A percentile compares a stretch with the other conserved stretches of the same genome.
phyloP scores from a whole-genome alignment of 2,797 vertebrate species.

The Morus bassanus region DNA sequence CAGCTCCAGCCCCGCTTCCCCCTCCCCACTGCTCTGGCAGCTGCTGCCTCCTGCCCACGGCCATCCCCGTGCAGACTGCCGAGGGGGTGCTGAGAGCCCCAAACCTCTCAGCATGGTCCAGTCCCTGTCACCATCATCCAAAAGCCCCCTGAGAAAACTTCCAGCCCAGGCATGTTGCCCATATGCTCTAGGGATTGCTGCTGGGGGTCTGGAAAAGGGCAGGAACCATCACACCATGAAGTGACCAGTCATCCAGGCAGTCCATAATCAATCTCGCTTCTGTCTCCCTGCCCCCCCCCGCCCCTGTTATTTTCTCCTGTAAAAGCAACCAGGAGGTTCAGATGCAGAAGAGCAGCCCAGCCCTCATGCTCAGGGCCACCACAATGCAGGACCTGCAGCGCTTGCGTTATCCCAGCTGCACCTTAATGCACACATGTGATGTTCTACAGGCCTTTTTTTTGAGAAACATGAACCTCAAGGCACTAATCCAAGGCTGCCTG shows the following conservation, averaged over 20 bases:
- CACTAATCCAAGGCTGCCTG: background rate
- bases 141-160: background rate
- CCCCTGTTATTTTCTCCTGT: background rate
- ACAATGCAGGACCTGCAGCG: background rate
- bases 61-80: fast-evolving
- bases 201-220: background rate
- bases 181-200: background rate
- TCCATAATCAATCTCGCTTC: background rate
- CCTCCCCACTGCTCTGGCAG: fast-evolving
- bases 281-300: no score
- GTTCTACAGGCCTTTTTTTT: background rate
- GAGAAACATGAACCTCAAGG: background rate
- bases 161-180: fast-evolving
- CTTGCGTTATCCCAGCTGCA: background rate
- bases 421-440: fast-evolving
- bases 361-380: fast-evolving
- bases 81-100: background rate
- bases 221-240: background rate
- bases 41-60: background rate
- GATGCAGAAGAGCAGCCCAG: background rate
- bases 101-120: background rate
- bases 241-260: background rate
- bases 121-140: background rate
- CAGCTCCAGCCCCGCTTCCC: background rate
- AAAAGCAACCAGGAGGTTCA: background rate